Base-by-base conservation (phyloP, 2,113 vertebrate species). In the Osmerus eperlanus region DNA sequence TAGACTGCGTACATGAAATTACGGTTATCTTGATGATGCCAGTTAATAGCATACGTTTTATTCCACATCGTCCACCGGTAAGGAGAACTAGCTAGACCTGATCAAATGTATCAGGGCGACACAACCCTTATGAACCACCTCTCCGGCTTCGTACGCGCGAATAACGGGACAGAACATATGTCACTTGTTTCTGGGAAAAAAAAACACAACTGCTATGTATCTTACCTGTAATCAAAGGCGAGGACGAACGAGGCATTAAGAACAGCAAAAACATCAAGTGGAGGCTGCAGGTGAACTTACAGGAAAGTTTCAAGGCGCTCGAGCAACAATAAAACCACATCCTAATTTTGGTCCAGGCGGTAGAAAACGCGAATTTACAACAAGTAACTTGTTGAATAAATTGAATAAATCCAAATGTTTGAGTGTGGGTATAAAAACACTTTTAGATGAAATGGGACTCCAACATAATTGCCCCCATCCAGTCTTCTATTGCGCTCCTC, bases 171-270 rank as follows among this genome's bases (percentile, higher is more conserved):
- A 14, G 15, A n/a, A 55, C 14, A 63, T 32, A 13, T 14, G 4
- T 28, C 13, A 59, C 28, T 32, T 63, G 23, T 63, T 63, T 16
- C 15, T 63, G 32, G 32, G 28, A n/a, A n/a, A 1, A 15, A 8
- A 41, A 47, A 18, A 41, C 63, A 47, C 8, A 21, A 12, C 9
- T 21, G 2, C 16, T 60, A 36, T 78, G 67, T 80, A 67, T 76
- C 91, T 90, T 87, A 93, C 92, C 92, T 90, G 90, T 93, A 73
- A 93, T 92, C 66, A 93, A 86, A 68, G 88, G 82, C 55, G 83
- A 83, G 82, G 86, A 85, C 67, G 81, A 80, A 53, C 72, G 83
- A 18, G 88, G 84, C 70, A 85, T 75, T 59, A 86, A 89, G 53
- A 91, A 83, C 72, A 91, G 53, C 78, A 90, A 41, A 71, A 84